Conservation (phyloP, 2,888 invertebrate species). For the Poecilobothrus nobilitatus region DNA sequence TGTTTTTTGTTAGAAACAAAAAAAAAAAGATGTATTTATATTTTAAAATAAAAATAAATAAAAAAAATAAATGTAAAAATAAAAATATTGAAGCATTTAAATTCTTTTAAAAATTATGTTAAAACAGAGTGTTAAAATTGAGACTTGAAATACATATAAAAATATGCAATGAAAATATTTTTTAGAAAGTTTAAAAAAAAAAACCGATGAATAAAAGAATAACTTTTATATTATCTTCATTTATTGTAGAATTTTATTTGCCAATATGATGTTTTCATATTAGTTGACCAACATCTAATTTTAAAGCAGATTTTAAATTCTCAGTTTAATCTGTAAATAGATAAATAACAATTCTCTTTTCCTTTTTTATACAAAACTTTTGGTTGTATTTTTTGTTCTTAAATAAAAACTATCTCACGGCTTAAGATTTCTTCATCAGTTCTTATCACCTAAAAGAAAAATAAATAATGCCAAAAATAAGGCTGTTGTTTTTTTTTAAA, state of each 20-base stretch:
- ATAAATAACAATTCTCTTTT: conserved; percentile 1
- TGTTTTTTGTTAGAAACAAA: too few species aligned
- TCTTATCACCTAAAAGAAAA: conserved; percentile 1
- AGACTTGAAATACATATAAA: too few species aligned
- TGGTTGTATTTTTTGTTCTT: neutral
- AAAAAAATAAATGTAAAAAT: too few species aligned
- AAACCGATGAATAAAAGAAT: too few species aligned
- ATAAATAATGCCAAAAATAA: neutral
- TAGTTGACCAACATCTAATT: neutral
- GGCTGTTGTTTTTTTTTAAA: neutral
- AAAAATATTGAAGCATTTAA: too few species aligned
- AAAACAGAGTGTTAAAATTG: too few species aligned
- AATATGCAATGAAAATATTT: too few species aligned
- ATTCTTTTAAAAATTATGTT: too few species aligned
- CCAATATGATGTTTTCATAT: neutral
- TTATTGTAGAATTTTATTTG: neutral
- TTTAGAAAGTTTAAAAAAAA: too few species aligned
- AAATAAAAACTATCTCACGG: neutral
- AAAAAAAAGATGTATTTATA: too few species aligned
- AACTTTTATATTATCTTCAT: neutral
- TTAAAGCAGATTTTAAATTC: neutral
- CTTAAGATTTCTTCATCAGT: neutral
- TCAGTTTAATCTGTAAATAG: neutral
- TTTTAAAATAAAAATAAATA: too few species aligned
- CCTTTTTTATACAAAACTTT: neutral